phyloP scores from a whole-genome alignment of 2,888 invertebrate genomes.

The Agriopis aurantiaria region DNA sequence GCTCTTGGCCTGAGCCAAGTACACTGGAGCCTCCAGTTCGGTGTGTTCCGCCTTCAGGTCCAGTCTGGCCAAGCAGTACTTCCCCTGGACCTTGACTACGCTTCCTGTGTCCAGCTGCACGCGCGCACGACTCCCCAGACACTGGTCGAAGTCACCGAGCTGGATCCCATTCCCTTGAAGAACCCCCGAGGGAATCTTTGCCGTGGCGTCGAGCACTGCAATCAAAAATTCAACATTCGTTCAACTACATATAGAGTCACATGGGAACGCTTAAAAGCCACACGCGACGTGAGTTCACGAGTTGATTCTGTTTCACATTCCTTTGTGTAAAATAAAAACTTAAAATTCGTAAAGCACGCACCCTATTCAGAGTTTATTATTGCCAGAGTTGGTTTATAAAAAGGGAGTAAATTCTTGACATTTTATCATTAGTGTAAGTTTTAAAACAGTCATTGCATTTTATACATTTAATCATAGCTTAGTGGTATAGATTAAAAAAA shows the following conservation, averaged over 20 bases:
- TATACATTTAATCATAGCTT: not conserved
- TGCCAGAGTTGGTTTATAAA: conserved; percentile 2
- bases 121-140: conserved; percentile 87
- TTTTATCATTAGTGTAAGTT: too few species aligned
- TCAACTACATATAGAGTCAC: conserved; percentile 50
- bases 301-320: conserved; percentile 42
- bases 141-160: conserved; percentile 90
- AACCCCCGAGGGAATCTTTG: conserved; percentile 89
- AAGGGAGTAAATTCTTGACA: not conserved
- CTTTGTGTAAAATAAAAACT: conserved; percentile 42
- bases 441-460: too few species aligned
- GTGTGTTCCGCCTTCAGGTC: conserved; percentile 87
- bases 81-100: conserved; percentile 88
- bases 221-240: conserved; percentile 69
- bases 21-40: conserved; percentile 87
- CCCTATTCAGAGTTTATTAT: conserved; percentile 10
- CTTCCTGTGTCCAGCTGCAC: conserved; percentile 86
- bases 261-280: conserved; percentile 50
- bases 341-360: conserved; percentile 21
- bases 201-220: conserved; percentile 90
- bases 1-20: conserved; percentile 88
- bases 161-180: conserved; percentile 90
- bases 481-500: not conserved
- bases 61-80: conserved; percentile 89
- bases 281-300: conserved; percentile 42